These are phyloP conservation scores for Pelvicachromis taeniatus DNA, from an alignment of 2,113 vertebrate species.

Conservation along the genomic window DNA sequence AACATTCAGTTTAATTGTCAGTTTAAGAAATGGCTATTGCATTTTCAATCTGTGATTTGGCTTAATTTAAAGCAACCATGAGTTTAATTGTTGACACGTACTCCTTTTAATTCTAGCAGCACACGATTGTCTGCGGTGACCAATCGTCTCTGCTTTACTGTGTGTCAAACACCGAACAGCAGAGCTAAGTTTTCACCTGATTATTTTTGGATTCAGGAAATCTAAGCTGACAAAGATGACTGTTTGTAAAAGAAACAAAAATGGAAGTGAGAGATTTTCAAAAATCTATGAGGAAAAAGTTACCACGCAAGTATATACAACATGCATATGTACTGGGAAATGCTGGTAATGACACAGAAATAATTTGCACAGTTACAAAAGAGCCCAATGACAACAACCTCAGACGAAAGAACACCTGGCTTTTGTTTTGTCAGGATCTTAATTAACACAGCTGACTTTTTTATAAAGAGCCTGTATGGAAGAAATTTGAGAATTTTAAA, in stretches of 20 bases:
- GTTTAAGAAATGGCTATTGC: not conserved
- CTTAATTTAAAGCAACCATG: not conserved
- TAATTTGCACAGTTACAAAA: not conserved
- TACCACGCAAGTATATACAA: not conserved
- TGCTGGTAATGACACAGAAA: not conserved
- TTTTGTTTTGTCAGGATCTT: not conserved
- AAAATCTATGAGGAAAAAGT: not conserved
- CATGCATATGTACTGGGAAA: fast-evolving
- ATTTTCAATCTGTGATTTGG: not conserved
- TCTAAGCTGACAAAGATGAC: not conserved
- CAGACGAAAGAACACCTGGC: not conserved
- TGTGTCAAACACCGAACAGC: not conserved
- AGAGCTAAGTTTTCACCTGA: not conserved
- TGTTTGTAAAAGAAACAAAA: not conserved
- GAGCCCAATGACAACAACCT: not conserved
- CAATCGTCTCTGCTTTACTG: not conserved
- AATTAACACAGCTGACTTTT: not conserved
- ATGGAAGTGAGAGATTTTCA: not conserved
- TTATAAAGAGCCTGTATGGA: not conserved
- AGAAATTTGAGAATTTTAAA: not conserved
- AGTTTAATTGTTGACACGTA: not conserved
- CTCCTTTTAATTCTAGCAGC: fast-evolving
- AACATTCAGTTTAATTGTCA: not conserved
- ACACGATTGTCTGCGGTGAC: not conserved
- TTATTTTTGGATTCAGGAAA: not conserved